phyloP scores from a whole-genome alignment of 1,140 invertebrate genomes.

The Cydia fagiglandana region DNA sequence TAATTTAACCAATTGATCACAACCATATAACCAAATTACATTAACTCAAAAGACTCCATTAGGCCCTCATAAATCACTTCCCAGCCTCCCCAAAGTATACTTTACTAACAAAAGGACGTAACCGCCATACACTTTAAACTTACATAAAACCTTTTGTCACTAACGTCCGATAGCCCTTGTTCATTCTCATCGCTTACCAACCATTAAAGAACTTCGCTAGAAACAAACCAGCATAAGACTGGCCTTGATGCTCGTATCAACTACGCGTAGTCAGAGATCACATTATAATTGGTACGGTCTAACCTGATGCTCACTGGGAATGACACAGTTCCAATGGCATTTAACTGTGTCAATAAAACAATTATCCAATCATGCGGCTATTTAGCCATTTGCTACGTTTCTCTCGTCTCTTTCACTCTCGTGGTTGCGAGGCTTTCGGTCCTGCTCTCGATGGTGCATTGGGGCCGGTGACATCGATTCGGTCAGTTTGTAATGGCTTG shows the following conservation, averaged over 20 bases:
- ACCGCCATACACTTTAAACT: neutral
- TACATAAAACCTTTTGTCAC: neutral
- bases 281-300: neutral
- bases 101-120: neutral
- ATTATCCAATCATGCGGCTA: conserved; percentile 73
- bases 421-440: conserved; percentile 29
- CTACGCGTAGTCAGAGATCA: neutral
- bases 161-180: neutral
- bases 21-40: neutral
- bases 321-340: conserved; percentile 46
- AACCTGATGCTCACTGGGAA: neutral
- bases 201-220: no score
- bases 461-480: conserved; percentile 54
- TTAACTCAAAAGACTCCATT: conserved; percentile 7
- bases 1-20: neutral
- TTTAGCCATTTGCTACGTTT: conserved; percentile 57
- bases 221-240: no score
- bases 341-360: conserved; percentile 75
- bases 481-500: conserved; percentile 5
- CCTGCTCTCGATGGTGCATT: conserved; percentile 47
- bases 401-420: conserved; percentile 40
- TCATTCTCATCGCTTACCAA: no score
- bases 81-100: neutral
- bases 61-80: neutral
- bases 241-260: no score